A percentile compares a stretch with the other conserved stretches of the same genome.
phyloP scores from a whole-genome alignment of 2,113 vertebrate species.

The Pluvianellus socialis region DNA sequence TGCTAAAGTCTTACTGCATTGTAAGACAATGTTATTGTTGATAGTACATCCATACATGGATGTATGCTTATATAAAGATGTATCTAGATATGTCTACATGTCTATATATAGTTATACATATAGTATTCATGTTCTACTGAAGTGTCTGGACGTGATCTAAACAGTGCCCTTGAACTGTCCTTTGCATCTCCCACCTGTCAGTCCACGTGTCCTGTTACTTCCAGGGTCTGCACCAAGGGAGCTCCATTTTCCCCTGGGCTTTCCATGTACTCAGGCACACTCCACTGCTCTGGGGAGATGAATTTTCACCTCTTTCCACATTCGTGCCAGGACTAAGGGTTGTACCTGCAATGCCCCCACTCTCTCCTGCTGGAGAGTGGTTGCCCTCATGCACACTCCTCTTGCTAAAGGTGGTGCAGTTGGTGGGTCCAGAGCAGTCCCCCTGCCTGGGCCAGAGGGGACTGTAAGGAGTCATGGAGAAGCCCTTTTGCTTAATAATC shows the following conservation, averaged over 20 bases:
- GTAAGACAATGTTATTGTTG: neutral
- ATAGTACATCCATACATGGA: neutral
- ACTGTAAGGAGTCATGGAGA: neutral
- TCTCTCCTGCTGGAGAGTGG: neutral
- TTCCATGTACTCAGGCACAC: neutral
- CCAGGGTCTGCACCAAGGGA: neutral
- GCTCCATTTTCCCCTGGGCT: neutral
- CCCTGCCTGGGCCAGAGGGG: neutral
- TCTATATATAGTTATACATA: neutral
- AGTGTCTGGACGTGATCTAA: neutral
- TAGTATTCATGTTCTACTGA: neutral
- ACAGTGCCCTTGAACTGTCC: neutral
- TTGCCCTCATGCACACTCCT: neutral
- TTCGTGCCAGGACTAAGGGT: neutral
- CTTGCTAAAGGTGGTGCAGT: neutral
- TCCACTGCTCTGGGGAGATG: accelerated
- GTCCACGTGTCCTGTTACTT: neutral
- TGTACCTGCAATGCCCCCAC: neutral
- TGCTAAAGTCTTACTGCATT: neutral
- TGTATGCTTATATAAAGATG: neutral
- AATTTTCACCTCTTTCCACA: neutral
- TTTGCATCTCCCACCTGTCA: neutral
- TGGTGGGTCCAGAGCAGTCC: neutral
- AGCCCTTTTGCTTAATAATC: neutral
- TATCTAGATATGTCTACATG: neutral